phyloP scores from a whole-genome alignment of 2,797 vertebrate species.

The Cirrhinus mrigala region DNA sequence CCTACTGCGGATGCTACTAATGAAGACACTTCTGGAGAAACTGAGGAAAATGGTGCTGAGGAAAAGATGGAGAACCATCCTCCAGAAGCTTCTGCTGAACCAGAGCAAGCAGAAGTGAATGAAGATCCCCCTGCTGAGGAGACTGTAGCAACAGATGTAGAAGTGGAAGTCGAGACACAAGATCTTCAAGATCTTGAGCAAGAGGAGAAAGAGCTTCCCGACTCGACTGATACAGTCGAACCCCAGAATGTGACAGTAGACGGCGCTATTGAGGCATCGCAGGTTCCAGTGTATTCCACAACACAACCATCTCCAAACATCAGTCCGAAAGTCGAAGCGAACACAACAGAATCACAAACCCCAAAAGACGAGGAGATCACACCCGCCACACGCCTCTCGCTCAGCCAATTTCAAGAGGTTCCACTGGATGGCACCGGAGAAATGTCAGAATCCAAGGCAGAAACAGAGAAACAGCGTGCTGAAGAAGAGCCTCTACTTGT shows the following conservation, averaged over 20 bases:
- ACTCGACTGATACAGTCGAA: constrained; percentile 27
- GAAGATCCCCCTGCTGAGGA: constrained; percentile 41
- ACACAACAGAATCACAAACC: background rate
- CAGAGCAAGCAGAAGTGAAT: background rate
- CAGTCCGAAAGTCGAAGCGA: constrained; percentile 33
- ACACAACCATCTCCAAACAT: constrained; percentile 21
- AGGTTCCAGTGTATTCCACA: constrained; percentile 66
- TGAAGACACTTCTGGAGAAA: background rate
- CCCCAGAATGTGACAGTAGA: constrained; percentile 53
- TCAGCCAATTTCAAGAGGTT: constrained; percentile 74
- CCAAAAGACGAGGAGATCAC: background rate
- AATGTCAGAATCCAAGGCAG: background rate
- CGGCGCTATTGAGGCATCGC: constrained; percentile 49
- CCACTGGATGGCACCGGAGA: constrained; percentile 54
- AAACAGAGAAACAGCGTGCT: constrained; percentile 30
- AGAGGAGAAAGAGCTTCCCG: constrained; percentile 11
- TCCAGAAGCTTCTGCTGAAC: background rate
- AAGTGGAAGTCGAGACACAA: constrained; percentile 1
- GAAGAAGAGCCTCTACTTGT: constrained; percentile 75
- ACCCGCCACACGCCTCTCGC: background rate
- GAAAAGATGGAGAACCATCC: background rate
- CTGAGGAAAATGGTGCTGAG: constrained; percentile 5
- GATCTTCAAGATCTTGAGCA: background rate
- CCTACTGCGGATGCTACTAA: too few relatives aligned
- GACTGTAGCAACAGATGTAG: background rate